Conservation (phyloP, 2,888 invertebrate species). For the Oligia fasciuncula region DNA sequence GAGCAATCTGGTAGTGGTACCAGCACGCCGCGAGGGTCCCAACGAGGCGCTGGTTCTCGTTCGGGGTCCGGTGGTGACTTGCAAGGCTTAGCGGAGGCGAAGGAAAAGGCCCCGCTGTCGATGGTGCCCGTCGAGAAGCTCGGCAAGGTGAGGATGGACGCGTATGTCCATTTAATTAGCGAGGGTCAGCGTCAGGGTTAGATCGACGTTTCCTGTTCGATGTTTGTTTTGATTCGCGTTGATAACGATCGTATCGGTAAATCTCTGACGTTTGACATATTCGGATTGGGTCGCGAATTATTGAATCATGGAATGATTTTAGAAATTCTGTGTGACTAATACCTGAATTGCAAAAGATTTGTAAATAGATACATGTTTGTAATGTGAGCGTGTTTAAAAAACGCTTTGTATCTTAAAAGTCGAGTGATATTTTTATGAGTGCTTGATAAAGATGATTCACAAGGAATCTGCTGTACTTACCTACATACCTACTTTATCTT, state of each 20-base stretch:
- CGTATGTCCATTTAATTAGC: slow-evolving; percentile 40
- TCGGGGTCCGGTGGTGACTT: slow-evolving; percentile 92
- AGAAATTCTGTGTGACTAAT: slow-evolving; percentile 40
- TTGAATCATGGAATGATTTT: slow-evolving; percentile 55
- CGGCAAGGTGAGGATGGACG: slow-evolving; percentile 90
- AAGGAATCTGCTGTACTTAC: slow-evolving; percentile 20
- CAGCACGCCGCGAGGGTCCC: slow-evolving; percentile 84
- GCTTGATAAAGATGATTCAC: slow-evolving; percentile 51
- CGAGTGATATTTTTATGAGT: slow-evolving; percentile 50
- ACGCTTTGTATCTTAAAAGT: slow-evolving; percentile 21
- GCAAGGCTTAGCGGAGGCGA: slow-evolving; percentile 90
- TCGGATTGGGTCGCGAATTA: slow-evolving; percentile 39
- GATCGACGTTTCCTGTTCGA: slow-evolving; percentile 67
- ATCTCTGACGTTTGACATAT: slow-evolving; percentile 63
- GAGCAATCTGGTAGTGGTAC: slow-evolving; percentile 81
- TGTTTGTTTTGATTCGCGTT: slow-evolving; percentile 67
- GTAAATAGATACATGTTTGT: slow-evolving; percentile 12
- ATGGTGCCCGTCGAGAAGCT: slow-evolving; percentile 94
- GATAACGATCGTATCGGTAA: slow-evolving; percentile 62
- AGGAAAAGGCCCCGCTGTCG: slow-evolving; percentile 86
- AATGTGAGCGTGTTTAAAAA: slow-evolving; percentile 2
- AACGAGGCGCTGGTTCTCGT: slow-evolving; percentile 88
- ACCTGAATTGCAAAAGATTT: slow-evolving; percentile 23
- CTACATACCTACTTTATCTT: slow-evolving; percentile 20
- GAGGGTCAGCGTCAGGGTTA: slow-evolving; percentile 70